Conservation (phyloP, 2,113 vertebrate genomes). For the Osmerus mordax region DNA sequence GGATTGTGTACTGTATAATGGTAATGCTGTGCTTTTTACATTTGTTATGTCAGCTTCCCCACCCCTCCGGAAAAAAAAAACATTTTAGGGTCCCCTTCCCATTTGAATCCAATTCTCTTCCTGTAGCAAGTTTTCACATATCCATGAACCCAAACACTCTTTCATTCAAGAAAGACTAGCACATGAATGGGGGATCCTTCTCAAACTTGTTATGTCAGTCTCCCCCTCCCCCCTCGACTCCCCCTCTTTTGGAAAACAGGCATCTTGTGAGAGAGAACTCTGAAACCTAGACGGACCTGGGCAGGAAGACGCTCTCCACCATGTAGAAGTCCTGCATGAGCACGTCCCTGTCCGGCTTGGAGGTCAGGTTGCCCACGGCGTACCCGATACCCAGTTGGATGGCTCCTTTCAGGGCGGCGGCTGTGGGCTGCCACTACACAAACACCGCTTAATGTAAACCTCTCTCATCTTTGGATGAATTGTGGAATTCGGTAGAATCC, state of each 20-base stretch:
- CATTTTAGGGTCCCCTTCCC: too few species aligned
- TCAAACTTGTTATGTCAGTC: too few species aligned
- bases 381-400: slow-evolving; percentile 96
- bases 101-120: too few species aligned
- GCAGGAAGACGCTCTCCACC: slow-evolving; percentile 92
- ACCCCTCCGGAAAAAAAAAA: too few species aligned
- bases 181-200: too few species aligned
- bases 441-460: too few species aligned
- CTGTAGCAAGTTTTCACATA: too few species aligned
- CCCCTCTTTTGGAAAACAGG: background rate
- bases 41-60: background rate
- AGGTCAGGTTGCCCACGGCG: slow-evolving; percentile 91
- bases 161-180: too few species aligned
- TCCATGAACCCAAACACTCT: too few species aligned
- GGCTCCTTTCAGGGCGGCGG: slow-evolving; percentile 88
- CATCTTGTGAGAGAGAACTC: background rate
- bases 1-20: background rate
- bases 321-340: slow-evolving; percentile 99
- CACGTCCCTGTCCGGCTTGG: slow-evolving; percentile 93
- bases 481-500: too few species aligned
- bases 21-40: slow-evolving; percentile 1
- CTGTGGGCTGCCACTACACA: slow-evolving; percentile 70
- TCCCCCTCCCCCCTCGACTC: background rate
- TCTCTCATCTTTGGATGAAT: too few species aligned
- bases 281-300: slow-evolving; percentile 74